Evolutionary conservation across 2,113 vertebrate species (phyloP).

Genomic region (Mobula birostris): DNA sequence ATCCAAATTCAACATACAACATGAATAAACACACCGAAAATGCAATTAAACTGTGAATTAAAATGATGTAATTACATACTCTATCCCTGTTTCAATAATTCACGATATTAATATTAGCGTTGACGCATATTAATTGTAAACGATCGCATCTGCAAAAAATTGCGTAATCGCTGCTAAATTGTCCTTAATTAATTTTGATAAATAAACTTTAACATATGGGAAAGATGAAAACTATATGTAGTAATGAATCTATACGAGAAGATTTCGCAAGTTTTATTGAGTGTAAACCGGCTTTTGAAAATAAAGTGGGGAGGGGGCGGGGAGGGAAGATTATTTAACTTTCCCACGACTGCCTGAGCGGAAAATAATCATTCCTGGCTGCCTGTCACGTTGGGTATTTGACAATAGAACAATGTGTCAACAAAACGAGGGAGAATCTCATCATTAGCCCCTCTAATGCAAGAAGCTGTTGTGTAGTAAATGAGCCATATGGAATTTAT

Average conservation of each 20-base stretch:
- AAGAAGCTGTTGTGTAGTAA: slow-evolving; percentile 93
- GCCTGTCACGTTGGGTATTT: slow-evolving; percentile 74
- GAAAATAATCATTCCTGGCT: slow-evolving; percentile 68
- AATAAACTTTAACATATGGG: too few relatives aligned
- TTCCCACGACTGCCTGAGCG: slow-evolving; percentile 84
- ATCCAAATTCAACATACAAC: background rate
- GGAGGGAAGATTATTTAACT: slow-evolving; percentile 88
- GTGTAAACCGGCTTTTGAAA: slow-evolving; percentile 15
- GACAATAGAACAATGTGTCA: slow-evolving; percentile 97
- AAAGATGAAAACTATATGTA: too few relatives aligned
- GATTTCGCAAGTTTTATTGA: background rate
- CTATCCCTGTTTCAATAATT: background rate
- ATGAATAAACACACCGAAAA: background rate
- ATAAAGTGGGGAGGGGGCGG: slow-evolving; percentile 39
- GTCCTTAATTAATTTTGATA: too few relatives aligned
- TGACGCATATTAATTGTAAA: background rate
- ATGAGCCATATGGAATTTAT: slow-evolving; percentile 99
- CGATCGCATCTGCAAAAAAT: background rate
- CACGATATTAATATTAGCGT: background rate
- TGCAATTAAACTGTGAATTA: background rate
- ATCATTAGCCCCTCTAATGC: slow-evolving; percentile 74
- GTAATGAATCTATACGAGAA: background rate
- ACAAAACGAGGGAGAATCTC: slow-evolving; percentile 74
- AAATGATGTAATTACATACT: background rate
- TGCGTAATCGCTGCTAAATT: background rate